A percentile compares a stretch with the other conserved stretches of the same genome.
Conservation (phyloP, 2,113 vertebrate species). For the Puffinus mauretanicus region DNA sequence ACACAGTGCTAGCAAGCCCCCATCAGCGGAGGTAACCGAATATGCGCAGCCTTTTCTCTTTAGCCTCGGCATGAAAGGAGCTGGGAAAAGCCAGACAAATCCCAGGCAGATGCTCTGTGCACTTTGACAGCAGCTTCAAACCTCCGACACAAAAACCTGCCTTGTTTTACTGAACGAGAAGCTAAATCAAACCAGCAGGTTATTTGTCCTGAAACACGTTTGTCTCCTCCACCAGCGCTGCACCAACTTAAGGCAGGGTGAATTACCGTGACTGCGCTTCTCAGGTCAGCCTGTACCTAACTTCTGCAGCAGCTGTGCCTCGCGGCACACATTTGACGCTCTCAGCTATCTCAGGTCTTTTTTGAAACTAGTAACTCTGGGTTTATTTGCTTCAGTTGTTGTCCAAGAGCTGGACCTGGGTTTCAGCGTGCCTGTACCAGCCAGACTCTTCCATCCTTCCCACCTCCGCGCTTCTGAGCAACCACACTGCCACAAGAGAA, state of each 20-base stretch:
- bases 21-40: not conserved
- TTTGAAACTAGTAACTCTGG: not conserved
- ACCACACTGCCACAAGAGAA: too few relatives aligned
- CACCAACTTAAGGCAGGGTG: not conserved
- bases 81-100: not conserved
- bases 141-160: not conserved
- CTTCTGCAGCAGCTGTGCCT: not conserved
- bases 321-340: accelerated
- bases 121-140: not conserved
- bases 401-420: not conserved
- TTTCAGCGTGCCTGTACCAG: not conserved
- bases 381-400: not conserved
- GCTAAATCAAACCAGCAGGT: not conserved
- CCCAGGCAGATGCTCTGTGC: not conserved
- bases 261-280: not conserved
- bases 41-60: not conserved
- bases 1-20: not conserved
- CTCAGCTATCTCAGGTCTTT: not conserved
- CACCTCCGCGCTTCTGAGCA: not conserved
- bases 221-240: not conserved
- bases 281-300: not conserved
- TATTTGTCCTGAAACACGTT: not conserved
- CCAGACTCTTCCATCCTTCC: not conserved
- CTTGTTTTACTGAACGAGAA: not conserved
- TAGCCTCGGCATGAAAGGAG: not conserved